These are phyloP conservation scores for Calephelis virginiensis DNA, from an alignment of 1,140 invertebrate species.

Conservation along the genomic window DNA sequence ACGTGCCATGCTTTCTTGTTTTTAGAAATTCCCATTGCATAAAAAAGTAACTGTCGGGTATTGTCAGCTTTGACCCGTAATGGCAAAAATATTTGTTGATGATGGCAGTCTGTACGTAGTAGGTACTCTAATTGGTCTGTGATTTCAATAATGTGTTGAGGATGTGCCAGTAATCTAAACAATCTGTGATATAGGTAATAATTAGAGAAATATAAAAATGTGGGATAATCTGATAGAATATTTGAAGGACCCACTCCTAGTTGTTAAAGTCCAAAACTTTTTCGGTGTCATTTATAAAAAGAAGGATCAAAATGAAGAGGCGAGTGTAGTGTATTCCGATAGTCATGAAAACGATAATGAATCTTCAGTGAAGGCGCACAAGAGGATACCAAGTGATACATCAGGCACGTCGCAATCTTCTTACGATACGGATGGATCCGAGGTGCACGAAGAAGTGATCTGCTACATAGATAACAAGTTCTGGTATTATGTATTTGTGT, in stretches of 20 bases:
- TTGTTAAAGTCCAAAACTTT: slow-evolving; percentile 85
- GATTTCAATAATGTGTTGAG: too few relatives aligned
- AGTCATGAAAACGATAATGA: slow-evolving; percentile 44
- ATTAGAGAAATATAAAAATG: slow-evolving; percentile 40
- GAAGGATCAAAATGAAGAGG: slow-evolving; percentile 37
- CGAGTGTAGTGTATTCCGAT: slow-evolving; percentile 51
- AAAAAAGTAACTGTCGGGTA: too few relatives aligned
- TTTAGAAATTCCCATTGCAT: too few relatives aligned
- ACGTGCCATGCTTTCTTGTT: too few relatives aligned
- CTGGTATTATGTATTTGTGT: slow-evolving; percentile 92
- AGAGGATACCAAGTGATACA: slow-evolving; percentile 54
- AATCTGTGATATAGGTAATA: slow-evolving; percentile 2
- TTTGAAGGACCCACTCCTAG: slow-evolving; percentile 84
- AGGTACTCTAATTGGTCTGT: too few relatives aligned
- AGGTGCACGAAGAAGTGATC: slow-evolving; percentile 52
- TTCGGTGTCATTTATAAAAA: slow-evolving; percentile 82
- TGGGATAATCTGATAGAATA: slow-evolving; percentile 77
- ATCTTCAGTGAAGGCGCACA: slow-evolving; percentile 47
- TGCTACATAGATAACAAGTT: slow-evolving; percentile 85
- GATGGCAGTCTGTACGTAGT: too few relatives aligned
- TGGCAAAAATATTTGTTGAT: too few relatives aligned
- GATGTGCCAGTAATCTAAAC: background rate
- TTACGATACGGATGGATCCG: slow-evolving; percentile 59
- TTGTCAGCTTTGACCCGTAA: too few relatives aligned
- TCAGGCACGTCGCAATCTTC: slow-evolving; percentile 61